A percentile compares a stretch with the other conserved stretches of the same genome.
Evolutionary conservation across 2,888 invertebrate genomes (phyloP).

Genomic region (Leptopterna dolabrata): DNA sequence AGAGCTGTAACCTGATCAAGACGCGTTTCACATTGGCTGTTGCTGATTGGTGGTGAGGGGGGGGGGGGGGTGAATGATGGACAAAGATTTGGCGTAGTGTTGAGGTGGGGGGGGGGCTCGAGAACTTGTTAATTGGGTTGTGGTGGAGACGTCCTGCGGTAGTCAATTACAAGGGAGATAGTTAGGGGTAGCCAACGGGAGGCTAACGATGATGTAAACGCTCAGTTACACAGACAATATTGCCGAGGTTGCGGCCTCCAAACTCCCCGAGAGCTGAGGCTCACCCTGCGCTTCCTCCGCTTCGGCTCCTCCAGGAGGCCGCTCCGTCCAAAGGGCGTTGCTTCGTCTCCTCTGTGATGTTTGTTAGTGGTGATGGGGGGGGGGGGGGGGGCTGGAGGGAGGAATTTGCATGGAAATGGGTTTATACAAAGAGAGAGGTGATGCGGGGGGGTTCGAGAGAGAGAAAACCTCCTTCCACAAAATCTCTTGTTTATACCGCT

Average conservation of each 20-base stretch:
- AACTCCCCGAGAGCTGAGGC: not conserved
- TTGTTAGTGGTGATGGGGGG: not conserved
- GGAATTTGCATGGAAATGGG: slow-evolving; percentile 56
- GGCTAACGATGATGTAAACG: slow-evolving; percentile 57
- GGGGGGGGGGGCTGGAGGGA: not conserved
- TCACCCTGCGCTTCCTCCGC: not conserved
- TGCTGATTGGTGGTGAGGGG: not conserved
- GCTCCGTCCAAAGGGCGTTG: too few species aligned
- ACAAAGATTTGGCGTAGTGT: not conserved
- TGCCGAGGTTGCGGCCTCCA: slow-evolving; percentile 53
- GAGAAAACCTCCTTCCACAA: not conserved
- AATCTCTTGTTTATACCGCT: not conserved
- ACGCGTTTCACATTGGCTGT: too few species aligned
- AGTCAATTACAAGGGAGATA: slow-evolving; percentile 52
- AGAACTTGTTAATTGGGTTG: slow-evolving; percentile 51
- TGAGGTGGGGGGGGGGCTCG: not conserved
- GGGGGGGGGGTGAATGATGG: slow-evolving; percentile 9
- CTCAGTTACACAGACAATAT: slow-evolving; percentile 57
- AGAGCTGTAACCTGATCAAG: too few species aligned
- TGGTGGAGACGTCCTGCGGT: slow-evolving; percentile 16
- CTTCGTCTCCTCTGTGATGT: not conserved
- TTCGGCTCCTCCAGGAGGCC: not conserved
- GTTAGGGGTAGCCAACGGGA: slow-evolving; percentile 48
- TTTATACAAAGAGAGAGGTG: slow-evolving; percentile 15
- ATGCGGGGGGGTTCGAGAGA: not conserved